phyloP scores from a whole-genome alignment of 2,113 vertebrate genomes.

The Vulpes lagopus region DNA sequence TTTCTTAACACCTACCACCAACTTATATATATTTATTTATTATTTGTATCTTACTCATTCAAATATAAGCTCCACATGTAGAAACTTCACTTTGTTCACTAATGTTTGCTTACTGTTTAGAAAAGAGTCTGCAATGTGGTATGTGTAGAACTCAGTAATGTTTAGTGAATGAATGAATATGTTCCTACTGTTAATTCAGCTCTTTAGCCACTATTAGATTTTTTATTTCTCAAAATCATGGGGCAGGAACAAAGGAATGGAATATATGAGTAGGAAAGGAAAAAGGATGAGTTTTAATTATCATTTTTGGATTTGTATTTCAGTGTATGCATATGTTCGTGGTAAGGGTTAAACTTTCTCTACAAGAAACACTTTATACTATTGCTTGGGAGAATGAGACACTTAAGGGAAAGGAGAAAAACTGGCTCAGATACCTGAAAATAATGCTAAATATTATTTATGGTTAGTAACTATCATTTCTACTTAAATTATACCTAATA shows the following conservation, averaged over 20 bases:
- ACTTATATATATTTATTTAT: neutral
- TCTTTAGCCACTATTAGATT: neutral
- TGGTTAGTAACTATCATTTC: neutral
- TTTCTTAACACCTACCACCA: neutral
- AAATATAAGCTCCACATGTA: neutral
- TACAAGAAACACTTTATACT: neutral
- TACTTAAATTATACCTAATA: neutral
- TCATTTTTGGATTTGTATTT: neutral
- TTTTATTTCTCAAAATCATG: neutral
- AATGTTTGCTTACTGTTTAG: neutral
- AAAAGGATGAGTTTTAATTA: neutral
- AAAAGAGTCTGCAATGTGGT: neutral
- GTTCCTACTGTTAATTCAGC: neutral
- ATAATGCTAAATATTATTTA: neutral
- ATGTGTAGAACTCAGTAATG: neutral
- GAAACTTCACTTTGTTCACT: neutral
- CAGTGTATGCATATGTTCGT: neutral
- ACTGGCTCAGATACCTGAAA: neutral
- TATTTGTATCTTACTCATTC: neutral
- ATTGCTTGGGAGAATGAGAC: neutral
- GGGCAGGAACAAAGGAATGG: neutral
- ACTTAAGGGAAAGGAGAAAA: neutral
- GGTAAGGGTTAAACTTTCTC: neutral
- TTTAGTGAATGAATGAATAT: neutral
- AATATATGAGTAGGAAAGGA: neutral